Conservation (phyloP, 2,113 vertebrate species). For the Indri indri region DNA sequence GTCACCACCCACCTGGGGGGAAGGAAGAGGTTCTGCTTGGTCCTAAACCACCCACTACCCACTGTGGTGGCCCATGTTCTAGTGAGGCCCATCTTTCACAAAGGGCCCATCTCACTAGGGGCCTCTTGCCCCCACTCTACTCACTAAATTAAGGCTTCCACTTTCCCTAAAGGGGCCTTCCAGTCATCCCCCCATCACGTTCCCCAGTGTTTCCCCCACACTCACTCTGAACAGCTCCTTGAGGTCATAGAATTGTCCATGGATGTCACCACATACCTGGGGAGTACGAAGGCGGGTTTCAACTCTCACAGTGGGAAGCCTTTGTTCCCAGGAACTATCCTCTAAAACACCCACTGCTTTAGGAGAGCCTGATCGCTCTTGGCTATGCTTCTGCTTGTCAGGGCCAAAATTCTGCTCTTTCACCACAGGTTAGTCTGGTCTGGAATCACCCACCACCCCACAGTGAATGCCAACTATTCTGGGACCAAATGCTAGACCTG, state of each 20-base stretch:
- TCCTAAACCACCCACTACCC: neutral
- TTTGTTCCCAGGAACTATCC: neutral
- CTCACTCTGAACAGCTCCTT: slow-evolving; percentile 96
- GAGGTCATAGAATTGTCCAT: slow-evolving; percentile 96
- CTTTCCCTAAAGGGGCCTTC: neutral
- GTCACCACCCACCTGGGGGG: slow-evolving; percentile 91
- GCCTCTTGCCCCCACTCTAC: neutral
- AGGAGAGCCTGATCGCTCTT: neutral
- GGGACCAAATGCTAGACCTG: neutral
- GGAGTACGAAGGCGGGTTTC: neutral
- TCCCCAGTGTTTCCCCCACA: slow-evolving; percentile 74
- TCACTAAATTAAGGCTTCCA: neutral
- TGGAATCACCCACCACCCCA: neutral
- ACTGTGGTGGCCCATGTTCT: neutral
- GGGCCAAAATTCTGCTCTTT: neutral
- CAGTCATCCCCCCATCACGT: neutral
- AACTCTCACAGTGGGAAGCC: neutral
- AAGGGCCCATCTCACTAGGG: too few species aligned
- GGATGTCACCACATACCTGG: slow-evolving; percentile 96
- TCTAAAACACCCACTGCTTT: neutral
- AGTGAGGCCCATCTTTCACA: neutral
- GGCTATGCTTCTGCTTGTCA: neutral
- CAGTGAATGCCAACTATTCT: neutral
- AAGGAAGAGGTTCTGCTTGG: neutral
- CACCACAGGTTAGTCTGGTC: neutral